phyloP scores from a whole-genome alignment of 2,888 invertebrate genomes.

The Selenia dentaria region DNA sequence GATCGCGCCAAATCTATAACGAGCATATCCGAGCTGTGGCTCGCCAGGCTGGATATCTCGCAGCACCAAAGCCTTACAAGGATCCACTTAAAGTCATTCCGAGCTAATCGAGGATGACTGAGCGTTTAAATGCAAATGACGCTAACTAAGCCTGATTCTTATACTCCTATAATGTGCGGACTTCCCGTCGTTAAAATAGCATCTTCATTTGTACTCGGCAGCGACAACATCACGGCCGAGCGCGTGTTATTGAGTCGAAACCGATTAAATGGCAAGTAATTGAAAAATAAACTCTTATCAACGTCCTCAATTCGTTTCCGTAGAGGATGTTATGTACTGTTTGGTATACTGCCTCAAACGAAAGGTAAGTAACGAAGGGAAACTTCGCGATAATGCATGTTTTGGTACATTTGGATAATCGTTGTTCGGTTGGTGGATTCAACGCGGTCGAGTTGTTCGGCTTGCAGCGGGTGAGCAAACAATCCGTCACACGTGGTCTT shows the following conservation, averaged over 20 bases:
- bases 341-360: background rate
- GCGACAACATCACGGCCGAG: conserved; percentile 2
- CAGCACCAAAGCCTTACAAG: conserved; percentile 7
- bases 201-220: conserved; percentile 1
- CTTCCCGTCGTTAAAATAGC: conserved; percentile 31
- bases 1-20: conserved; percentile 37
- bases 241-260: conserved; percentile 1
- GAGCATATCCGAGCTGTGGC: conserved; percentile 8
- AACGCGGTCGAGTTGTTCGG: conserved; percentile 33
- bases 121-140: conserved; percentile 37
- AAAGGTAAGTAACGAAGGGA: background rate
- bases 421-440: conserved; percentile 14
- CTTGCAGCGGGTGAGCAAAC: conserved; percentile 39
- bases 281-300: conserved; percentile 7
- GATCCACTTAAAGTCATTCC: conserved; percentile 1
- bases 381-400: conserved; percentile 11
- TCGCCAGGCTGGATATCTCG: background rate
- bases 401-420: conserved; percentile 21
- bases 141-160: conserved; percentile 20
- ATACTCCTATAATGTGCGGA: conserved; percentile 31
- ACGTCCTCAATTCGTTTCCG: conserved; percentile 16
- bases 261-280: background rate
- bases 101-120: conserved; percentile 23
- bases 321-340: background rate
- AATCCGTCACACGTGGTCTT: conserved; percentile 32